phyloP scores from a whole-genome alignment of 2,113 vertebrate species.

The Oenanthe melanoleuca region DNA sequence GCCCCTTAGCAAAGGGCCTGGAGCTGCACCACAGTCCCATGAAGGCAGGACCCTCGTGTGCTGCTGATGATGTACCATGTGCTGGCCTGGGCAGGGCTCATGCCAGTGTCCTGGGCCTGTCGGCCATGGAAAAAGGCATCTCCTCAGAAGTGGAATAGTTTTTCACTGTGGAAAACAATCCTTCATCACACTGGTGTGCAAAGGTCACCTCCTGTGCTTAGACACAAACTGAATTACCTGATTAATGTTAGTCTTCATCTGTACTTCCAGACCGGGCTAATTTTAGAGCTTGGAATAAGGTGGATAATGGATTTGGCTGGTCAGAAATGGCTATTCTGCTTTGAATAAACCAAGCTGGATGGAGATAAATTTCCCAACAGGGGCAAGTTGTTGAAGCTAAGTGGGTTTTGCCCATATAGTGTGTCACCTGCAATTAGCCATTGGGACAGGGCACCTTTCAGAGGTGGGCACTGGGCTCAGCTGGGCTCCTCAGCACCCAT shows the following conservation, averaged over 20 bases:
- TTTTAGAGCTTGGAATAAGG: conserved; percentile 13
- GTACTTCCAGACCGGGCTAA: conserved; percentile 7
- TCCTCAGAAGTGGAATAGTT: background rate
- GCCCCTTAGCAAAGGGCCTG: background rate
- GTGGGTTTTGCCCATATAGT: background rate
- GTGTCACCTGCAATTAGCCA: background rate
- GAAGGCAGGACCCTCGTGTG: background rate
- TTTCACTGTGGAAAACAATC: background rate
- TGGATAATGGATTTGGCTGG: background rate
- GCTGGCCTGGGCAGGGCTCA: background rate
- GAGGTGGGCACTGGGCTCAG: background rate
- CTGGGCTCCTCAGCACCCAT: rapidly evolving
- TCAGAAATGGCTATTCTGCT: conserved; percentile 42
- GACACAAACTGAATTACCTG: background rate
- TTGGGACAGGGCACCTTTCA: background rate
- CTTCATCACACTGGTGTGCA: background rate
- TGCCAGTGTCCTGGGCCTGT: background rate
- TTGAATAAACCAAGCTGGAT: background rate
- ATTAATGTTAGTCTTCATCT: background rate
- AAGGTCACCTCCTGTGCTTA: background rate
- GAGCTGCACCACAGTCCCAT: background rate
- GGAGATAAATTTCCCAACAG: background rate
- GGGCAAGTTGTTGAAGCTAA: background rate
- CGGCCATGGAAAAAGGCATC: background rate
- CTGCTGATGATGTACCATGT: rapidly evolving